These are phyloP conservation scores for Labeo rohita DNA, from an alignment of 2,113 vertebrate species.

Conservation along the genomic window DNA sequence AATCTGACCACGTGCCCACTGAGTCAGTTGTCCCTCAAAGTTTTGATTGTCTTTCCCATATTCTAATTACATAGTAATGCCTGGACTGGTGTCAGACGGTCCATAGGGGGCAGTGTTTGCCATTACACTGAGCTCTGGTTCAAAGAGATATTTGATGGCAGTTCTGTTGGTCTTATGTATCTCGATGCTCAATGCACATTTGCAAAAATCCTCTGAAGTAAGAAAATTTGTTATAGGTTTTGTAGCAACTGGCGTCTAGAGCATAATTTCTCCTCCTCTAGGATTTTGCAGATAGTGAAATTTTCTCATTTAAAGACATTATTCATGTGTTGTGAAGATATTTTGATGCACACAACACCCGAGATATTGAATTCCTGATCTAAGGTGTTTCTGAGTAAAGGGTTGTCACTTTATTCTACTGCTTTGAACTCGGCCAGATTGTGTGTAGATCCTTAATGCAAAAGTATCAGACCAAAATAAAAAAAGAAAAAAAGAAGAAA, in stretches of 20 bases:
- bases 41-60: neutral
- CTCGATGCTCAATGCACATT: neutral
- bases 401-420: neutral
- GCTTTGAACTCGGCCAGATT: neutral
- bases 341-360: neutral
- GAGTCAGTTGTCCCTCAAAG: neutral
- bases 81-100: neutral
- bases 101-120: constrained; percentile 2
- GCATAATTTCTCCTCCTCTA: neutral
- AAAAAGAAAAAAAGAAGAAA: neutral
- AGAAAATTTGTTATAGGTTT: neutral
- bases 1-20: neutral
- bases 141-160: neutral
- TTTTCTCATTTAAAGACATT: neutral
- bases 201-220: neutral
- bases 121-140: neutral
- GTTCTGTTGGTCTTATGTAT: neutral
- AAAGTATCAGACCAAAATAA: neutral
- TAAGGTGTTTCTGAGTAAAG: neutral
- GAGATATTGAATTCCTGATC: neutral
- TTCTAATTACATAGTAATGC: neutral
- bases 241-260: no score
- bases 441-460: constrained; percentile 4
- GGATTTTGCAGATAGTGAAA: neutral
- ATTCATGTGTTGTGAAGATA: neutral